Evolutionary conservation across 2,888 invertebrate species (phyloP), one percentile per base, ranked within the genome.

Genomic region (Platynereis dumerilii): DNA sequence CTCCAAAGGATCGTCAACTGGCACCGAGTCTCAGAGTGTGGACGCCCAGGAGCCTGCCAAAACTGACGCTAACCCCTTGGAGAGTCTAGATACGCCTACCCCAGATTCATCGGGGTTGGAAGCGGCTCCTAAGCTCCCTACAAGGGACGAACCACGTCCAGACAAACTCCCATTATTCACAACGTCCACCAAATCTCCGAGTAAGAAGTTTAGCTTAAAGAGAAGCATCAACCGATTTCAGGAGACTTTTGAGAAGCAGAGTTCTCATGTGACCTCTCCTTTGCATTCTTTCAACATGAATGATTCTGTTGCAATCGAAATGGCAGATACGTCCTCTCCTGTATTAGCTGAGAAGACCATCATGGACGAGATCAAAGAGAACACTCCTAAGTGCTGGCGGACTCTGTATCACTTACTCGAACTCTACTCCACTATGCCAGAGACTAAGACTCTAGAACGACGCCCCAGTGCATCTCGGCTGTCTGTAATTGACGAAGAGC

Each of bases 361-460:
- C 55, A 77, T 82, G 1, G 83, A 84, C 65, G 82, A 83, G 66
- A 80, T 83, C 34, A 80, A 80, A 42, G 83, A 78, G 52, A 79
- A 74, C 44, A 89, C 89, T 2, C 93, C 93, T 15, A 89, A 92
- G 75, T 96, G 96, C 80, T 97, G 96, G 96, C 91, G 93, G 80
- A 96, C 94, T 0, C 91, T 97, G 73, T 95, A 94, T 83, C 91
- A 94, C 82, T 87, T 97, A 68, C 86, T 97, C 63, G 94, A 96
- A 79, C 85, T 96, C 60, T 97, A 97, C 81, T 94, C 95, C 5
- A 93, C 92, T 58, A 92, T 94, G 90, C 95, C 96, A 0, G 96
- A 96, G 80, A 93, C 94, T 0, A 96, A 96, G 85, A 96, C 94
- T 0, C 91, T 96, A 87, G 90, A 74, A 90, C 70, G 56, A 62